These are phyloP conservation scores for Hylaeus anthracinus DNA, from an alignment of 1,140 invertebrate species.

Conservation along the genomic window DNA sequence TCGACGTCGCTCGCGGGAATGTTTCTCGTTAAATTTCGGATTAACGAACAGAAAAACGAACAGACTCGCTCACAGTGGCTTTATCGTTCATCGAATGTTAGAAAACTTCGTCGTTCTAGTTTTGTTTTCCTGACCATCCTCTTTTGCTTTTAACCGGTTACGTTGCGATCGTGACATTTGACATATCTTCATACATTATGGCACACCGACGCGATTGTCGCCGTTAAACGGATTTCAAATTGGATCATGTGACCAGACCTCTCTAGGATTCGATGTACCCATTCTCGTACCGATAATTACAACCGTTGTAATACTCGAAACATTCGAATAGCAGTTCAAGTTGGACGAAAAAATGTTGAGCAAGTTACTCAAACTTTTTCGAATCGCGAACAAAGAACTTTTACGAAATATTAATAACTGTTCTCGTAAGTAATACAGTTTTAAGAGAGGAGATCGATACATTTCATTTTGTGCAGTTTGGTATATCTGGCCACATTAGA, in stretches of 20 bases:
- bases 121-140: not conserved
- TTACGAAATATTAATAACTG: not conserved
- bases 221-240: slow-evolving; percentile 18
- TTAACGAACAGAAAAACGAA: slow-evolving; percentile 33
- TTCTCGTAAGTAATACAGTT: not conserved
- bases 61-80: slow-evolving; percentile 42
- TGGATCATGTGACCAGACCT: not conserved
- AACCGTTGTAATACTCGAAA: not conserved
- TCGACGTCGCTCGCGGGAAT: slow-evolving; percentile 50
- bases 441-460: not conserved
- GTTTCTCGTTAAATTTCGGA: slow-evolving; percentile 43
- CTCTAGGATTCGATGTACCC: not conserved
- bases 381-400: no score
- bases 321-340: no score
- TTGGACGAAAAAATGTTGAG: no score
- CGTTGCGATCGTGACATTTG: slow-evolving; percentile 54
- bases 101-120: not conserved
- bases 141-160: slow-evolving; percentile 26
- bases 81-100: slow-evolving; percentile 17
- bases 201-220: slow-evolving; percentile 53
- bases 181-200: slow-evolving; percentile 55
- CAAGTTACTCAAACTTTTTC: no score
- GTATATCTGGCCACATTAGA: not conserved
- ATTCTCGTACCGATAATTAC: not conserved
- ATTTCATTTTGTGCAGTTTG: not conserved